These are phyloP conservation scores for Chymomyza caudatula DNA, from an alignment of 2,888 invertebrate genomes.

Conservation along the genomic window DNA sequence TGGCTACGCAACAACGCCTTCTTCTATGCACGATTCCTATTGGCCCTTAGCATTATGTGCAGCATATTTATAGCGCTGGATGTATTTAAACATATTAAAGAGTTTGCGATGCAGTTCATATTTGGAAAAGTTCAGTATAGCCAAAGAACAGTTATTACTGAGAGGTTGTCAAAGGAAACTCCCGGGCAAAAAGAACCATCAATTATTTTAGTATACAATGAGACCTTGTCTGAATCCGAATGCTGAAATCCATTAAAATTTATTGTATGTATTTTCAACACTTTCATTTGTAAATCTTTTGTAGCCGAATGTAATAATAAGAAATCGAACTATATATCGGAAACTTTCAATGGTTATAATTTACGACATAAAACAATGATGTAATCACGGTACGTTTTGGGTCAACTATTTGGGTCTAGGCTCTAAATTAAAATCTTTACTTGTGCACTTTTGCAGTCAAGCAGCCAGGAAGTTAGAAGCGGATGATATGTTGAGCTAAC, in stretches of 20 bases:
- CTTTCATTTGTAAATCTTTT: neutral
- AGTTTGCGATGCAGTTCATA: neutral
- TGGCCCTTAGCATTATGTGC: neutral
- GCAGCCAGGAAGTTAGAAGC: too few species aligned
- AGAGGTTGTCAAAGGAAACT: neutral
- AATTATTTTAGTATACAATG: neutral
- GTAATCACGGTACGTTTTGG: too few species aligned
- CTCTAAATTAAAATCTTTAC: too few species aligned
- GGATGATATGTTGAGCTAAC: too few species aligned
- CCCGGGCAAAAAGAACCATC: neutral
- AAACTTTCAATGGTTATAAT: conserved; percentile 26
- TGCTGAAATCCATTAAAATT: neutral
- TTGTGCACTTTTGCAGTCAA: too few species aligned
- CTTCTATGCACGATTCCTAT: conserved; percentile 46
- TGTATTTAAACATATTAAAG: neutral
- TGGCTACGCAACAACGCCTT: conserved; percentile 58
- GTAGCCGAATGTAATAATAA: neutral
- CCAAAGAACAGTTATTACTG: neutral
- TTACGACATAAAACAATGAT: too few species aligned
- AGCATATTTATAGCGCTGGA: neutral
- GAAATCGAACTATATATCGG: too few species aligned
- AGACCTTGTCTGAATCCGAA: neutral
- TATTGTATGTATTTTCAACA: too few species aligned
- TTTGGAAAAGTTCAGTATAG: neutral
- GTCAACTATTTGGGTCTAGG: too few species aligned